These are phyloP conservation scores for Prunella fulvescens DNA, from an alignment of 2,113 vertebrate genomes.

Conservation along the genomic window DNA sequence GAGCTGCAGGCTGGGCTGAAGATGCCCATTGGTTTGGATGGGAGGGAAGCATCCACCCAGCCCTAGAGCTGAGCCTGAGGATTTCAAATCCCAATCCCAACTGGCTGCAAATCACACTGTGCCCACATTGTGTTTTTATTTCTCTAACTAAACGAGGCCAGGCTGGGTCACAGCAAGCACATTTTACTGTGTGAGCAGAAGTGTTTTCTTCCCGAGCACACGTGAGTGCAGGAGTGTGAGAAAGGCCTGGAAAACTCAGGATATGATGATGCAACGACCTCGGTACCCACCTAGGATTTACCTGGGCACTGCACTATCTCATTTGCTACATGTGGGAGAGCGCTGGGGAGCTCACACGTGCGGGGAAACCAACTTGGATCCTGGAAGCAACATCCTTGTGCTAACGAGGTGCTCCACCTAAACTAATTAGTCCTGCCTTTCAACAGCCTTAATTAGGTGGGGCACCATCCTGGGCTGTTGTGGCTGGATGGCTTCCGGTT, in stretches of 20 bases:
- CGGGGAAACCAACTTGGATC: constrained; percentile 38
- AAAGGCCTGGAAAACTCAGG: constrained; percentile 18
- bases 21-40: rapidly evolving
- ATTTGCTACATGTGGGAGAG: background rate
- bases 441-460: constrained; percentile 61
- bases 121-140: background rate
- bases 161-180: background rate
- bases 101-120: background rate
- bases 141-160: background rate
- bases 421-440: constrained; percentile 58
- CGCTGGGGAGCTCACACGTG: constrained; percentile 13
- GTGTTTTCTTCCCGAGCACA: background rate
- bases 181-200: background rate
- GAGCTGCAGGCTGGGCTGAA: background rate
- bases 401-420: constrained; percentile 54
- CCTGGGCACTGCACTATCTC: background rate
- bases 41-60: background rate
- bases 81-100: background rate
- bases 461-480: constrained; percentile 46
- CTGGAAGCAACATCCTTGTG: constrained; percentile 48
- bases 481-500: constrained; percentile 26
- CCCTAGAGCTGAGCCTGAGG: background rate
- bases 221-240: background rate
- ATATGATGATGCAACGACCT: background rate
- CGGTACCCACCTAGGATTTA: background rate